Base-by-base conservation (phyloP, 2,113 vertebrate species). In the Chamaetylas fuelleborni region DNA sequence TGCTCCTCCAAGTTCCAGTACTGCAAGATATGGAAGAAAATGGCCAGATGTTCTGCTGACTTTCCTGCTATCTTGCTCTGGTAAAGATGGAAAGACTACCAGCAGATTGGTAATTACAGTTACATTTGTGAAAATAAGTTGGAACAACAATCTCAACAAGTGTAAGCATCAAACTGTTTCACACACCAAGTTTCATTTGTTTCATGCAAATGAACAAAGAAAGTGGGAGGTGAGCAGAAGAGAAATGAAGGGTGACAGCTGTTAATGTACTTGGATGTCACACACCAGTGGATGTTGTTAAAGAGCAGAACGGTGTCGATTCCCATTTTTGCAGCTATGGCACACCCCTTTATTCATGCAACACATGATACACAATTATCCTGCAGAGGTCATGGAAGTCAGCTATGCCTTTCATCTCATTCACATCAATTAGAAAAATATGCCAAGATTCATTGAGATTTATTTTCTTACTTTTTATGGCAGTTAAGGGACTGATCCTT, bases 381-480 rank as follows among this genome's bases (percentile, higher is more conserved):
- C 58, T 38, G 50, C 58, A 53, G 70, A 93, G 93, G 88, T 88
- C 90, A 80, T 16, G 1, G 25, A 72, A 88, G 88, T 92, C 90
- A 94, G 88, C 82, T 77, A 14, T 82, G 79, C 38, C 79, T 93
- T 95, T 94, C 57, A 50, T 87, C 91, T 81, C 66, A 38, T 51
- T 92, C 58, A 51, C 74, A 62, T 69, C 81, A 89, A 56, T 94
- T 90, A 95, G 70, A 81, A 92, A 86, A 93, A 79, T 81, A 92
- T 19, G 42, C 53, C 66, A 34, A 93, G 76, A 45, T 81, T 89
- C 81, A 91, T 40, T 3, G 16, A 53, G 43, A 9, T n/a, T 26
- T n/a, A 29, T 29, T 58, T 34, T 54, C 67, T 34, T 26, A 25
- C 12, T 47, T 92, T 84, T 81, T 50, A 62, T 47, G 33, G 66